Conservation (phyloP, 2,888 invertebrate genomes). For the Mechanitis messenoides region DNA sequence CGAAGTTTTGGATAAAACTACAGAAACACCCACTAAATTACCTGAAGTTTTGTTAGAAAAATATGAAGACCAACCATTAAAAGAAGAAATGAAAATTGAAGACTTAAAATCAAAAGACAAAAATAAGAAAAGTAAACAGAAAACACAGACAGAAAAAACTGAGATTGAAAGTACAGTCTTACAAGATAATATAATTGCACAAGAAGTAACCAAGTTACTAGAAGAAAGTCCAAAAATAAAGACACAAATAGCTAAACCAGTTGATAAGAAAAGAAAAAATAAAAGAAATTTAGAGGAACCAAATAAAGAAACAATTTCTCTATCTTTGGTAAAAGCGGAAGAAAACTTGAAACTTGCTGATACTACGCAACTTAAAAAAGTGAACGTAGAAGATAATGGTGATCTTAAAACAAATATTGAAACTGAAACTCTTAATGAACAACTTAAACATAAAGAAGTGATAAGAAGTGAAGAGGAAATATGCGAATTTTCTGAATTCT, state of each 20-base stretch:
- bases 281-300: slow-evolving; percentile 18
- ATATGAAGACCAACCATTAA: slow-evolving; percentile 6
- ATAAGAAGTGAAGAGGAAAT: neutral
- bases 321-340: neutral
- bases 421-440: neutral
- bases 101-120: slow-evolving; percentile 35
- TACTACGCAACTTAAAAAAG: neutral
- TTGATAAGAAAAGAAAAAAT: slow-evolving; percentile 54
- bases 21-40: neutral
- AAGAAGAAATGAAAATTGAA: slow-evolving; percentile 20
- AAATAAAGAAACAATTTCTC: slow-evolving; percentile 5
- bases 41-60: neutral
- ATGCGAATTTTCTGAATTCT: neutral
- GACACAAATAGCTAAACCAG: slow-evolving; percentile 59
- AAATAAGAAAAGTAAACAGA: slow-evolving; percentile 41
- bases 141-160: slow-evolving; percentile 19
- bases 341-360: neutral
- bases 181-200: slow-evolving; percentile 12
- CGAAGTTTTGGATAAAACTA: neutral
- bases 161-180: slow-evolving; percentile 16
- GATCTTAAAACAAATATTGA: neutral
- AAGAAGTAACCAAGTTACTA: slow-evolving; percentile 27
- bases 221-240: slow-evolving; percentile 39
- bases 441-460: slow-evolving; percentile 5
- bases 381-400: neutral